Evolutionary conservation across 2,797 vertebrate genomes (phyloP), one percentile per base, ranked within the genome.

Genomic region (Setipinna tenuifilis): DNA sequence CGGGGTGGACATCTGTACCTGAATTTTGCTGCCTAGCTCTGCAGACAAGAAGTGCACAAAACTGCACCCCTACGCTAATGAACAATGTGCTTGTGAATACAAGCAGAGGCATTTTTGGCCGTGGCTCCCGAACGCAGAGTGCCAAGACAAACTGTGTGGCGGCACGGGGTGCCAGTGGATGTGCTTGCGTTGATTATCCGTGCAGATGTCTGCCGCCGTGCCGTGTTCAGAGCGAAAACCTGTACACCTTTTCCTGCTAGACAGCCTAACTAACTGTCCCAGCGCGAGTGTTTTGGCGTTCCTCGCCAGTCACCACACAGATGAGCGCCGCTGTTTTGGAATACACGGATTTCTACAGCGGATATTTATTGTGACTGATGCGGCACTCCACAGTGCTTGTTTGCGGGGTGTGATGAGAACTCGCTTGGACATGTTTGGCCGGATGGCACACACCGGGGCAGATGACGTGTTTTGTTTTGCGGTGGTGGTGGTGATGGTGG

Each of bases 61-160:
- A 9, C 71, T 44, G 17, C 17, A 6, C 71, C 35, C 71, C 17
- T 35, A 21, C 17, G 17, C 71, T 44, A 44, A 78, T 78, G 35
- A 78, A 78, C 71, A 78, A 21, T 44, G 31, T 78, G 71, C 16
- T 19, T 44, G 71, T 78, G 35, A 78, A 78, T 78, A 21, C 31
- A 19, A 78, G 71, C 35, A n/a, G 71, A 78, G 71, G 71, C 71
- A 78, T 78, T 41, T 78, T 44, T 78, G 71, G 71, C 71, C 19
- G 35, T 44, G 2, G 71, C 31, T 35, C 17, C 41, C 17, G 35
- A 17, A 3, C 35, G 7, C 71, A 1, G 35, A 21, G 35, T 78
- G 71, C 71, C 71, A 78, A 78, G 71, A 78, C 14, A 78, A 25
- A 44, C 71, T 78, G 71, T 44, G 71, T 78, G 71, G 17, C 23